Percentiles rank a stretch among this genome's conserved stretches.
Conservation (phyloP, 2,888 invertebrate species). For the Mellilla xanthometata region DNA sequence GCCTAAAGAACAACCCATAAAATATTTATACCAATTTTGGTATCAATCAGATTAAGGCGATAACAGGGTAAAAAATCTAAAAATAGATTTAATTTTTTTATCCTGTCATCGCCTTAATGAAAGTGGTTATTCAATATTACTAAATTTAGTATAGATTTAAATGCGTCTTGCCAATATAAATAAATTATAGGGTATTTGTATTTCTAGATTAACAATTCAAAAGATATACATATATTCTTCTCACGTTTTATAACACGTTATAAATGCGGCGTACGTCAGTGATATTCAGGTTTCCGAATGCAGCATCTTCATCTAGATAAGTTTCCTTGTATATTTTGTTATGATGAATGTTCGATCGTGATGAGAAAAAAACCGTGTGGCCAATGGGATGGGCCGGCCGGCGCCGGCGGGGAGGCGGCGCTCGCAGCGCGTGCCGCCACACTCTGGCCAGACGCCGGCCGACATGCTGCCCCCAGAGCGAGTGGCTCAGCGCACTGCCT, state of each 20-base stretch:
- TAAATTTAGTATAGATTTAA: too few species aligned
- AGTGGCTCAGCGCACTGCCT: constrained; percentile 64
- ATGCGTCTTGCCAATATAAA: too few species aligned
- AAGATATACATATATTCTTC: too few species aligned
- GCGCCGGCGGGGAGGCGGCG: constrained; percentile 54
- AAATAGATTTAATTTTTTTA: too few species aligned
- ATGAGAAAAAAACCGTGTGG: constrained; percentile 35
- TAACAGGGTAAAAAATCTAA: too few species aligned
- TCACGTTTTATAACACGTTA: neutral
- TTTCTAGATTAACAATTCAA: too few species aligned
- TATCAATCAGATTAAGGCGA: too few species aligned
- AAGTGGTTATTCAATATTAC: too few species aligned
- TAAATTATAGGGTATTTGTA: too few species aligned
- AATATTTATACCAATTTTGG: too few species aligned
- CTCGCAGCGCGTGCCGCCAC: constrained; percentile 42
- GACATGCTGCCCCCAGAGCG: constrained; percentile 77
- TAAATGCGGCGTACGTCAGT: neutral
- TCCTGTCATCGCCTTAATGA: too few species aligned
- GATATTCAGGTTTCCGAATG: constrained; percentile 5
- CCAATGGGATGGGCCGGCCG: constrained; percentile 37
- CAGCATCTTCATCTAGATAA: constrained; percentile 11
- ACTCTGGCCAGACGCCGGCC: constrained; percentile 63
- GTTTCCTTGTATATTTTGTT: constrained; percentile 21
- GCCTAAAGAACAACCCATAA: too few species aligned
- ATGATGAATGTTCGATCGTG: constrained; percentile 28